These are phyloP conservation scores for Mythimna loreyi DNA, from an alignment of 2,888 invertebrate species.

Conservation along the genomic window DNA sequence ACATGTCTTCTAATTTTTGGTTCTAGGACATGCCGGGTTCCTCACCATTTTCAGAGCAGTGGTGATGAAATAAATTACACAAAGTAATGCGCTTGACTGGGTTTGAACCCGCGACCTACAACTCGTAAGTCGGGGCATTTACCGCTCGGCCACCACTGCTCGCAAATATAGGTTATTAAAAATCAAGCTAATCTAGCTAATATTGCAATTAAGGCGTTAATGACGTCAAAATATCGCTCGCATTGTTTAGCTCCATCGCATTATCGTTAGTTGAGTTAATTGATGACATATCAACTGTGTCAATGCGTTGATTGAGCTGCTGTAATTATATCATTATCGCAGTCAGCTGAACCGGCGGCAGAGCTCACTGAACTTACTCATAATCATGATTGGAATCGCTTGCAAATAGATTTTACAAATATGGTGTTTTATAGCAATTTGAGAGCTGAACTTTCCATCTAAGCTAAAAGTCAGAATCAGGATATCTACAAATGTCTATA, in stretches of 20 bases:
- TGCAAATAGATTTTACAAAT: neutral
- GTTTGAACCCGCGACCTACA: too few relatives aligned
- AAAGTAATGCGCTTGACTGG: too few relatives aligned
- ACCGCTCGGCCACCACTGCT: too few relatives aligned
- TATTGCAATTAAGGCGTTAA: constrained; percentile 45
- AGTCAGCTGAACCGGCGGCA: neutral
- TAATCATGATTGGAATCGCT: neutral
- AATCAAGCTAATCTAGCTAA: neutral
- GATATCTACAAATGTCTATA: too few relatives aligned
- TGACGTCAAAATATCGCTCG: constrained; percentile 57
- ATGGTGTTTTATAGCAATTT: neutral
- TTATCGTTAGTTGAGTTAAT: constrained; percentile 24
- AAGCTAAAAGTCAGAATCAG: neutral
- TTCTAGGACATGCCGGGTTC: too few relatives aligned
- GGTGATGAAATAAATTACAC: too few relatives aligned
- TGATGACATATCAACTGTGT: constrained; percentile 32
- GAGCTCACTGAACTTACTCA: constrained; percentile 1
- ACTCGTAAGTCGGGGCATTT: too few relatives aligned
- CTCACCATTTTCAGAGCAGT: too few relatives aligned
- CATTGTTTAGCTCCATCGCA: constrained; percentile 53
- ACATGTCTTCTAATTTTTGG: too few relatives aligned
- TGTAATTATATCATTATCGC: constrained; percentile 26
- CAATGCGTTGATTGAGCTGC: constrained; percentile 48
- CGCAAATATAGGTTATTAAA: neutral
- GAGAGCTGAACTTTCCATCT: neutral